Evolutionary conservation across 2,113 vertebrate species (phyloP).

Genomic region (Phylloscopus trochiloides): DNA sequence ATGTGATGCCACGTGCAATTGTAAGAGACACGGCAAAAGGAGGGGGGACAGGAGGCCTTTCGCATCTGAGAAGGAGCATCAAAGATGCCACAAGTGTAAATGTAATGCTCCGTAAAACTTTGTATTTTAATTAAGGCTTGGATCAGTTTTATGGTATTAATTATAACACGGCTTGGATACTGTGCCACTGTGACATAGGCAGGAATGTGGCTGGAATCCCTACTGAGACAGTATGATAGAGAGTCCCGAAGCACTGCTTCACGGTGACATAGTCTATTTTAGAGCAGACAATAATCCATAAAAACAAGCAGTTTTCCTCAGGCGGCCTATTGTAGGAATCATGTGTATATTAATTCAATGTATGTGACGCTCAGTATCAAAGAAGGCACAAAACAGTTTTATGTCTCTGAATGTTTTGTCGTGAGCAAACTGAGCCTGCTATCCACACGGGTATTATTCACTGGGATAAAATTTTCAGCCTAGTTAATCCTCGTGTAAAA

Average conservation of each 20-base stretch:
- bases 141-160: background rate
- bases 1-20: accelerated
- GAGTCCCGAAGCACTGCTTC: background rate
- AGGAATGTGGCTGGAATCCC: background rate
- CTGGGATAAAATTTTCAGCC: background rate
- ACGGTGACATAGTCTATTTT: background rate
- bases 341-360: background rate
- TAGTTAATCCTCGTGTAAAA: background rate
- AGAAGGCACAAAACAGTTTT: background rate
- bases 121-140: background rate
- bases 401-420: background rate
- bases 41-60: background rate
- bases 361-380: background rate
- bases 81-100: background rate
- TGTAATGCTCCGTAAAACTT: background rate
- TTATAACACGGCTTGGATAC: background rate
- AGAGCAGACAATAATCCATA: background rate
- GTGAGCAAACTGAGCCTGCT: background rate
- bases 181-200: background rate
- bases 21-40: background rate
- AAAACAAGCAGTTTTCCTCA: background rate
- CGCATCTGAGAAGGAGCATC: background rate
- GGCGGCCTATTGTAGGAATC: background rate
- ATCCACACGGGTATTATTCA: background rate
- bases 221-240: accelerated